phyloP scores from a whole-genome alignment of 2,888 invertebrate genomes.

The Apamea sordens region DNA sequence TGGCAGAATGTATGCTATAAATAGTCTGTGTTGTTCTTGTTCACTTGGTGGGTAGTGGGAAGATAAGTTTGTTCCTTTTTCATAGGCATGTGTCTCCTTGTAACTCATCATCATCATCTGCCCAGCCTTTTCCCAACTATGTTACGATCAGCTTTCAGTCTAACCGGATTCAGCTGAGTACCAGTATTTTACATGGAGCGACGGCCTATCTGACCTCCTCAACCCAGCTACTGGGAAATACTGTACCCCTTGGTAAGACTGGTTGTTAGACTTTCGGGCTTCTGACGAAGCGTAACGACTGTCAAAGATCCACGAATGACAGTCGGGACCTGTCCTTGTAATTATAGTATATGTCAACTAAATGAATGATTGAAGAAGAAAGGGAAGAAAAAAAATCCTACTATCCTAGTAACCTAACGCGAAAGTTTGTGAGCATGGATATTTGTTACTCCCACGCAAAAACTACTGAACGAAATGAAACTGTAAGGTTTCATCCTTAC shows the following conservation, averaged over 20 bases:
- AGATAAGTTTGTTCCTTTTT: too few species aligned
- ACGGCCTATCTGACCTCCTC: neutral
- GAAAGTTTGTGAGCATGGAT: too few species aligned
- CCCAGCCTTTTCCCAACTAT: neutral
- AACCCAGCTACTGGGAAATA: neutral
- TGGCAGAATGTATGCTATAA: constrained; percentile 7
- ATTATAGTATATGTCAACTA: too few species aligned
- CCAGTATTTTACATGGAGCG: neutral
- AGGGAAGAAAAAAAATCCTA: too few species aligned
- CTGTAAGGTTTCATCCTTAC: too few species aligned
- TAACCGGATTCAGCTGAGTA: too few species aligned
- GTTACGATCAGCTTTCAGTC: neutral
- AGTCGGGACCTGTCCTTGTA: neutral
- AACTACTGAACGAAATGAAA: too few species aligned
- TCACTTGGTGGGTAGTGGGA: neutral
- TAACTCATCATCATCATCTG: too few species aligned
- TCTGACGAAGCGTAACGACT: neutral
- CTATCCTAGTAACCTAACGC: too few species aligned
- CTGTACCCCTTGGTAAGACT: neutral
- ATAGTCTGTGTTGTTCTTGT: constrained; percentile 13
- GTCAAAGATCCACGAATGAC: neutral
- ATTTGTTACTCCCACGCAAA: too few species aligned
- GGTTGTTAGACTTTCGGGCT: neutral
- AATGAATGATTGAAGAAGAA: too few species aligned
- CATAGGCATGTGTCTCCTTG: neutral